A percentile compares a stretch with the other conserved stretches of the same genome.
Evolutionary conservation across 1,140 invertebrate species (phyloP).

Genomic region (Neodiprion virginianus): DNA sequence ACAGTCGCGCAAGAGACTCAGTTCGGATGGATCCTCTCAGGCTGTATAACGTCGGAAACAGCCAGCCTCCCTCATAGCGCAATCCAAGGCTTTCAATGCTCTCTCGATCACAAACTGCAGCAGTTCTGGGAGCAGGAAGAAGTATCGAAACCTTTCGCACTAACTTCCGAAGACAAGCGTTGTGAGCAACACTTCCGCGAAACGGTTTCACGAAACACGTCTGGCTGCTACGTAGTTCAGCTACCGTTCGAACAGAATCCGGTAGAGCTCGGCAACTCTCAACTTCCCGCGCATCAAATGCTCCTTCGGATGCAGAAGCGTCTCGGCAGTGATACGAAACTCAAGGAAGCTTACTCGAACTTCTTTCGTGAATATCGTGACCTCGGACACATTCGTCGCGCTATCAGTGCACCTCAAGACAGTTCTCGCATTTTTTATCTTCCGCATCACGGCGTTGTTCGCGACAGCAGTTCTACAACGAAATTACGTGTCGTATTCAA

Average conservation of each 20-base stretch:
- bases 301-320: conserved; percentile 32
- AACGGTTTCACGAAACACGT: conserved; percentile 10
- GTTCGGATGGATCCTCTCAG: conserved; percentile 15
- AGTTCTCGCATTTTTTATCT: conserved; percentile 31
- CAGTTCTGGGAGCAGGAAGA: too few relatives aligned
- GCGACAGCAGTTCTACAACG: conserved; percentile 31
- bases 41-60: background rate
- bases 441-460: conserved; percentile 41
- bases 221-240: conserved; percentile 29
- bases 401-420: background rate
- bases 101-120: too few relatives aligned
- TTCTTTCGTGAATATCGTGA: conserved; percentile 43
- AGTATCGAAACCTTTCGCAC: too few relatives aligned
- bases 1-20: conserved; percentile 12
- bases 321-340: conserved; percentile 22
- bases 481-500: conserved; percentile 46
- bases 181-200: background rate
- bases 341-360: background rate
- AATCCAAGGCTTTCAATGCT: background rate
- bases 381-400: conserved; percentile 38
- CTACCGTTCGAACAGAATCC: conserved; percentile 28
- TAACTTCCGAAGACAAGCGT: too few relatives aligned
- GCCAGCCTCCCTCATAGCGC: background rate
- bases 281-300: conserved; percentile 26
- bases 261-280: conserved; percentile 28